phyloP scores from a whole-genome alignment of 1,140 invertebrate genomes.

The Centruroides sculpturatus region DNA sequence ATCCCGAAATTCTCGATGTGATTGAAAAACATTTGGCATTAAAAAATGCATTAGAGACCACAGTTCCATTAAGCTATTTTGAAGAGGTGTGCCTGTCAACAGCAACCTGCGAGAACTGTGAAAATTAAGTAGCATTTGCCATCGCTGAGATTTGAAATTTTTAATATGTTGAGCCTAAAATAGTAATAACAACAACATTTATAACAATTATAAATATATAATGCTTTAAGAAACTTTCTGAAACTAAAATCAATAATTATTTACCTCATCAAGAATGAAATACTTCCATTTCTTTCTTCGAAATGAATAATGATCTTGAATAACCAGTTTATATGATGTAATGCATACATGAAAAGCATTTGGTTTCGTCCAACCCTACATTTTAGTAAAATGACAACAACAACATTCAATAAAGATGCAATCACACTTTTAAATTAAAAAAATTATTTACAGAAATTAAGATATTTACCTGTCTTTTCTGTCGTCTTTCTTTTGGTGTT shows the following conservation, averaged over 20 bases:
- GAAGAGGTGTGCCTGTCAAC: conserved; percentile 93
- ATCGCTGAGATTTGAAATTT: conserved; percentile 98
- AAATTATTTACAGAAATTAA: neutral
- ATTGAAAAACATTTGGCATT: conserved; percentile 98
- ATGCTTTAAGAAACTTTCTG: too few relatives aligned
- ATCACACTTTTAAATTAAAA: neutral
- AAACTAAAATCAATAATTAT: neutral
- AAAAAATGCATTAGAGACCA: conserved; percentile 99
- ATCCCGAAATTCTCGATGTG: conserved; percentile 85
- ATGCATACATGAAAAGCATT: conserved; percentile 99
- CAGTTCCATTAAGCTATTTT: conserved; percentile 98
- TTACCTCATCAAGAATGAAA: conserved; percentile 84
- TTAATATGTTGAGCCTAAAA: conserved; percentile 90
- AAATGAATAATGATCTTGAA: conserved; percentile 97
- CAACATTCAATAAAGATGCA: neutral
- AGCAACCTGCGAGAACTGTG: conserved; percentile 85
- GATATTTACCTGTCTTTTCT: conserved; percentile 58
- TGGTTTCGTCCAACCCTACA: conserved; percentile 88
- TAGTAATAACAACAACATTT: too few relatives aligned
- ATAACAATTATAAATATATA: too few relatives aligned
- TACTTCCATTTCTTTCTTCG: conserved; percentile 98
- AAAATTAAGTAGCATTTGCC: conserved; percentile 95
- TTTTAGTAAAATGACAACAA: conserved; percentile 6
- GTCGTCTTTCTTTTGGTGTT: conserved; percentile 85
- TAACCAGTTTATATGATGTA: conserved; percentile 97